Conservation (phyloP, 2,888 invertebrate species). For the Scrobipalpa costella region DNA sequence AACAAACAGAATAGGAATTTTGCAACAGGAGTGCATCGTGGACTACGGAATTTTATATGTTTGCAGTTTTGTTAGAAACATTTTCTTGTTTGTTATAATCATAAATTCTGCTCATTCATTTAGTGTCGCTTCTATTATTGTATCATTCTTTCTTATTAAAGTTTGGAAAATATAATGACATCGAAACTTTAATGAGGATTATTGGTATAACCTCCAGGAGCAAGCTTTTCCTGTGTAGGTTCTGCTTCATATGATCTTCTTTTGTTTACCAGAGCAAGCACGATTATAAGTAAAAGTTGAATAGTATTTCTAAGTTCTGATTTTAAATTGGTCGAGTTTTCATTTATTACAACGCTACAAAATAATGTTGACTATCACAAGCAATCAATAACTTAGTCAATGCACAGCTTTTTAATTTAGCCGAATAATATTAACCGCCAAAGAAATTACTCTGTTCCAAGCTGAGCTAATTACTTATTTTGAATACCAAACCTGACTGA, state of each 20-base stretch:
- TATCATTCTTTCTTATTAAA: too few relatives aligned
- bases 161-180: too few relatives aligned
- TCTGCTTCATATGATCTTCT: too few relatives aligned
- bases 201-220: too few relatives aligned
- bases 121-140: too few relatives aligned
- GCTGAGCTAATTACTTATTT: neutral
- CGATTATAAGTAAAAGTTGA: too few relatives aligned
- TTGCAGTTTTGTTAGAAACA: neutral
- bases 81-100: neutral
- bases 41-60: neutral
- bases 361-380: neutral
- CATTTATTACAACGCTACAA: constrained; percentile 1
- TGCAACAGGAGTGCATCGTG: neutral
- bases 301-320: too few relatives aligned
- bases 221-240: too few relatives aligned
- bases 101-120: too few relatives aligned
- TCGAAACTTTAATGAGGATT: too few relatives aligned
- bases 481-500: too few relatives aligned
- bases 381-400: neutral
- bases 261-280: too few relatives aligned
- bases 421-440: constrained; percentile 12
- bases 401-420: neutral
- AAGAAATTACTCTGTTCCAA: constrained; percentile 5
- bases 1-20: constrained; percentile 26
- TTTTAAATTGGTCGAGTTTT: constrained; percentile 34